A percentile compares a stretch with the other conserved stretches of the same genome.
phyloP scores from a whole-genome alignment of 2,888 invertebrate genomes.

The Hemithea aestivaria region DNA sequence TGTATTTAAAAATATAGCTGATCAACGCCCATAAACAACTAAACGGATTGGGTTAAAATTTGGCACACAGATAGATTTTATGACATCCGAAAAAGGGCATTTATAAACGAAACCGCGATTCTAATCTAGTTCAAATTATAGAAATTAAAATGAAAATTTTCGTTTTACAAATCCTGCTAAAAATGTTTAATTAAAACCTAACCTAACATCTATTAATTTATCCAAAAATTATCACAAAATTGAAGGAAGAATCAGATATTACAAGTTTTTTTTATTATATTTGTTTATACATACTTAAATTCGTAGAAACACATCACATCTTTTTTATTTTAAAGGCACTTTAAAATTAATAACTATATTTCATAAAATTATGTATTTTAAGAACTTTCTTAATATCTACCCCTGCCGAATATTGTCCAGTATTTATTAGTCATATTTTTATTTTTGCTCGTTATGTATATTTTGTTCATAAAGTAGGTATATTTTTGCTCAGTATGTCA shows the following conservation, averaged over 20 bases:
- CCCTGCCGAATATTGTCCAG: not conserved
- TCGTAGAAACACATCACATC: slow-evolving; percentile 34
- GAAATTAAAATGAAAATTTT: too few relatives aligned
- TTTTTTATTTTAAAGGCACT: slow-evolving; percentile 29
- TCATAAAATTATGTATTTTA: slow-evolving; percentile 3
- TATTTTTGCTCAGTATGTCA: too few relatives aligned
- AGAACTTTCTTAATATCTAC: slow-evolving; percentile 1
- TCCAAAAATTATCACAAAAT: slow-evolving; percentile 45
- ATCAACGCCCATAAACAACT: slow-evolving; percentile 1
- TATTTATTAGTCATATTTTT: too few relatives aligned
- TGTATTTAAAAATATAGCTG: not conserved
- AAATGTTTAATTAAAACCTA: too few relatives aligned
- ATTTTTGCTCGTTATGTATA: too few relatives aligned
- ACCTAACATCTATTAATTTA: too few relatives aligned
- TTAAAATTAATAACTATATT: slow-evolving; percentile 2
- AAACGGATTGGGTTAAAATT: slow-evolving; percentile 1
- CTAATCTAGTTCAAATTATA: too few relatives aligned
- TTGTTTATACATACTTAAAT: slow-evolving; percentile 22
- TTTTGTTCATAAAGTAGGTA: too few relatives aligned
- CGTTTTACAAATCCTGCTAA: slow-evolving; percentile 3
- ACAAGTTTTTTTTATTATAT: slow-evolving; percentile 15
- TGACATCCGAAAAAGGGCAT: too few relatives aligned
- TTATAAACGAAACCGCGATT: too few relatives aligned
- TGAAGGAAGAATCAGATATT: slow-evolving; percentile 41
- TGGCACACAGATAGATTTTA: slow-evolving; percentile 12